Base-by-base conservation (phyloP, 2,888 invertebrate species). In the Amiota communis region DNA sequence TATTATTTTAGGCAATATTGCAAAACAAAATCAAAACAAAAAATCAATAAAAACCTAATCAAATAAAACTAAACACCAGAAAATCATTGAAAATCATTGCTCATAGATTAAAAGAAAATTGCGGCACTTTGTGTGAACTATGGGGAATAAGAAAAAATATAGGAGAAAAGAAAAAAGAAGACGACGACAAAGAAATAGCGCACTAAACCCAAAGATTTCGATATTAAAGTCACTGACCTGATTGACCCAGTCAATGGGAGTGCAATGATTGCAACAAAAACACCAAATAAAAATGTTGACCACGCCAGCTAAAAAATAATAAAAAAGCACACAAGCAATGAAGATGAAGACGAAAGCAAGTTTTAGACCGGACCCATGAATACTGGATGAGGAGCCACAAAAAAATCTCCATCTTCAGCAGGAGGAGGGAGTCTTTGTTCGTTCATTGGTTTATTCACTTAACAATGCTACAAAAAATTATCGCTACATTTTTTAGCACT, bases 241-340 rank as follows among this genome's bases (percentile, higher is more conserved):
- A 76, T 80, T 80, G 81, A 81, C 81, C 81, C 76, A 79, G 71
- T 74, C 74, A 76, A 76, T 70, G 70, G 71, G 65, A 63, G 63
- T 20, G 36, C 63, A 53, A n/a, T 61, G 17, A 61, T 49, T 46
- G 15, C 49, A 64, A 15, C 9, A 8, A 47, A 15, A 17, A n/a
- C 48, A 36, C 15, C 17, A 49, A n/a, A 65, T 20, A 48, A 15
- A 9, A 48, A 36, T 48, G 65, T 59, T 11, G 67, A 51, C 23
- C 51, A 51, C 48, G 64, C 36, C 36, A 36, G 6, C 36, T 6
- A 2, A 2, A 36, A 36, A 36, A 36, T 2, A 23, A 23, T 4
- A 36, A 36, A 36, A 36, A 36, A 36, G 36, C 36, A 36, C 6
- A 36, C 36, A 36, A 17, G 2, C 47, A 48, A 72, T 53, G 36